phyloP scores from a whole-genome alignment of 2,113 vertebrate species.

The Neopipo cinnamomea region DNA sequence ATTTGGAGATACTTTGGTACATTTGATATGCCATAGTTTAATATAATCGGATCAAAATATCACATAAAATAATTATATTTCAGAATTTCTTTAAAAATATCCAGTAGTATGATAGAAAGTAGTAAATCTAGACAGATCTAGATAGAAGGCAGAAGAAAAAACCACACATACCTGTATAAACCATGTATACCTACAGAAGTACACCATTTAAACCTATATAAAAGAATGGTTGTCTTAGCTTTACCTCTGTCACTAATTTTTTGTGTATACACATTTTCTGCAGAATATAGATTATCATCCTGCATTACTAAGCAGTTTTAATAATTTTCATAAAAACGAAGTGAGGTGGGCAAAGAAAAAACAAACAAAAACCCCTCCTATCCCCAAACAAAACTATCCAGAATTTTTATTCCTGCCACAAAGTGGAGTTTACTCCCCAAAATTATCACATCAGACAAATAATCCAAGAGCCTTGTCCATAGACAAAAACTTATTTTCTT shows the following conservation, averaged over 20 bases:
- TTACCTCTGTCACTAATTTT: neutral
- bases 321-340: neutral
- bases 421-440: neutral
- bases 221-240: neutral
- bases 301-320: neutral
- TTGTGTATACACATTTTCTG: neutral
- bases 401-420: neutral
- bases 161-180: neutral
- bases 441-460: neutral
- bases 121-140: neutral
- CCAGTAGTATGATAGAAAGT: neutral
- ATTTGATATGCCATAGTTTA: neutral
- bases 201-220: neutral
- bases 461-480: neutral
- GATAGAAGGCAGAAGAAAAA: neutral
- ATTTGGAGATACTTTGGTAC: neutral
- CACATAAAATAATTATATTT: neutral
- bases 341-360: neutral
- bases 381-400: neutral
- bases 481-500: neutral
- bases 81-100: neutral
- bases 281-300: neutral
- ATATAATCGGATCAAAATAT: neutral
- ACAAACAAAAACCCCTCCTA: rapidly evolving
- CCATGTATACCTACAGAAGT: neutral